Base-by-base conservation (phyloP, 1,140 invertebrate genomes). In the Kradibia gibbosae region DNA sequence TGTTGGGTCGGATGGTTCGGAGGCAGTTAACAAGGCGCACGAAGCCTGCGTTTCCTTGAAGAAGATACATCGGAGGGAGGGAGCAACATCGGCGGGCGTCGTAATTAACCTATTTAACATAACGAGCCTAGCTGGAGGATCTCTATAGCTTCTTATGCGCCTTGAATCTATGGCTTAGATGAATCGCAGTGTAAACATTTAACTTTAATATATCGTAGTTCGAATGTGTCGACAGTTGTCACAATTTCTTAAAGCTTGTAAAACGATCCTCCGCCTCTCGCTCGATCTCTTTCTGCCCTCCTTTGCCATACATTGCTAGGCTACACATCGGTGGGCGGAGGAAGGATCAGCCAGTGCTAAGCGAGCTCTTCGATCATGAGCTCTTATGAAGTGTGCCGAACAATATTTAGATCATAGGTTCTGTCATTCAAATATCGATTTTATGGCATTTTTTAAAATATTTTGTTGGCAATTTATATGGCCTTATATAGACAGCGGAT, bases 91-190 rank as follows among this genome's bases (percentile, higher is more conserved):
- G 78, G 50, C 31, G 36, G 50, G 8, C 67, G 39, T 71, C 70
- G 78, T 74, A 80, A 80, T 80, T 80, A 74, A 74, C 78, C 78
- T 62, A 73, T 57, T 73, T 74, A 73, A 57, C 55, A 36, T 74
- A 55, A 42, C 75, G 36, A n/a, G 20, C 62, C 7, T n/a, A 78
- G 60, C 67, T 70, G 67, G 36, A 53, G 45, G 45, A 71, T 36
- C 48, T 48, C 31, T 22, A 10, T 20, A 1, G 0, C 7, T 72
- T 3, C 60, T 31, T 1, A 2, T 65, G 7, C 36, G 28, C 13
- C 10, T 70, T 13, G 15, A 25, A 31, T n/a, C n/a, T n/a, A n/a
- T 0, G 45, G 3, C 2, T 7, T 0, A 36, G 11, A 4, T 34
- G n/a, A 45, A 25, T 34, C 53, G 17, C 39, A 39, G 48, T 48